Percentiles rank a stretch among this genome's conserved stretches.
phyloP scores from a whole-genome alignment of 2,797 vertebrate species.

The Choloepus didactylus region DNA sequence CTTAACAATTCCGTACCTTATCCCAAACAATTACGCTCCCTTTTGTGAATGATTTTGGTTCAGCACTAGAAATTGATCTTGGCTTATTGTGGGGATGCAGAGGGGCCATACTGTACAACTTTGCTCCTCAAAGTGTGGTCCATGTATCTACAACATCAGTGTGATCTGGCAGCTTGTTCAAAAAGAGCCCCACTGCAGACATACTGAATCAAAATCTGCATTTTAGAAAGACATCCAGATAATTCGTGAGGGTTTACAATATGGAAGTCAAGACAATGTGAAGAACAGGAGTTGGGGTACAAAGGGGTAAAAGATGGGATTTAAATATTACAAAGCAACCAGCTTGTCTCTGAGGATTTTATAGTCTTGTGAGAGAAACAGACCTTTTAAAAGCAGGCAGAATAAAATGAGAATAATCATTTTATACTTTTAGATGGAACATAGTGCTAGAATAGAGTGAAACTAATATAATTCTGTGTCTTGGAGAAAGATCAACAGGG shows the following conservation, averaged over 20 bases:
- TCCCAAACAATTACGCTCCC: not conserved
- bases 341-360: not conserved
- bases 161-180: fast-evolving
- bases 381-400: not conserved
- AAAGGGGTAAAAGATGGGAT: not conserved
- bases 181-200: not conserved
- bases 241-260: not conserved
- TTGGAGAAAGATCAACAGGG: not conserved
- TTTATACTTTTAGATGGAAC: not conserved
- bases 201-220: not conserved
- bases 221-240: not conserved
- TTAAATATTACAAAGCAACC: not conserved
- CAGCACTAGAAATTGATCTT: not conserved
- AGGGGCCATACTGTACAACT: not conserved
- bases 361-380: not conserved
- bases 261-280: not conserved
- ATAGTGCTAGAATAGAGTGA: not conserved
- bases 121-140: not conserved
- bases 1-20: not conserved
- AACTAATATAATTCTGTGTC: not conserved
- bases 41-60: not conserved
- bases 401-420: slow-evolving; percentile 25
- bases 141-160: not conserved
- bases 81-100: not conserved
- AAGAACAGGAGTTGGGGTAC: fast-evolving